These are phyloP conservation scores for Drosophila paranaensis DNA, from an alignment of 2,888 invertebrate genomes.

Conservation along the genomic window DNA sequence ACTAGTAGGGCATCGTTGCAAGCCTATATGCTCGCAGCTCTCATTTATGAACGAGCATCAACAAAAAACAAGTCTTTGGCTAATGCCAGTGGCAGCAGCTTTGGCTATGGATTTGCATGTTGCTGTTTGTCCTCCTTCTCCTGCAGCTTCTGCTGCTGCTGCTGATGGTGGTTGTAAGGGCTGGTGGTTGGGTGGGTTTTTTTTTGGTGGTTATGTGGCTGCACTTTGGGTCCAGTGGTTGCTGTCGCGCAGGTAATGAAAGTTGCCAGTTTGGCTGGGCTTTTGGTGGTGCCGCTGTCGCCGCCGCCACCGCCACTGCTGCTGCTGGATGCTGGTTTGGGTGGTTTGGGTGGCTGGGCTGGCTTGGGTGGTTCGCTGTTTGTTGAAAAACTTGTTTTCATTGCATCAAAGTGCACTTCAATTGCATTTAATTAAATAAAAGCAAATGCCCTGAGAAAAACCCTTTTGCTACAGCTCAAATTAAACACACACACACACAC, in stretches of 20 bases:
- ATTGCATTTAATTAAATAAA: constrained; percentile 73
- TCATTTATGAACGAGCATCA: not conserved
- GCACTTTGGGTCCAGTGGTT: constrained; percentile 56
- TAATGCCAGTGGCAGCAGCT: constrained; percentile 39
- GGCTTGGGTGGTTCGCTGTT: constrained; percentile 22
- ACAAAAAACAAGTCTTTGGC: constrained; percentile 17
- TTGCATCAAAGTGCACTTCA: constrained; percentile 74
- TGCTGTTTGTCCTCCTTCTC: constrained; percentile 27
- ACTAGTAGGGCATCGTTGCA: not conserved
- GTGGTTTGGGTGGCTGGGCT: not conserved
- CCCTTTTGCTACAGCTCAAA: constrained; percentile 5
- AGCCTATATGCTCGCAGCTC: not conserved
- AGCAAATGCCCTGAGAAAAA: constrained; percentile 13
- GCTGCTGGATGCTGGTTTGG: not conserved
- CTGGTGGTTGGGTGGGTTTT: constrained; percentile 15
- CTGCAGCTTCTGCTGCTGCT: constrained; percentile 17
- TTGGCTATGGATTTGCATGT: constrained; percentile 64
- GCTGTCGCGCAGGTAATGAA: constrained; percentile 56
- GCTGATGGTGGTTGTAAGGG: constrained; percentile 14
- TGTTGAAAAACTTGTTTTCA: constrained; percentile 38
- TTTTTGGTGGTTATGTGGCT: constrained; percentile 15
- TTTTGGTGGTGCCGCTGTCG: constrained; percentile 7
- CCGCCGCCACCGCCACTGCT: not conserved
- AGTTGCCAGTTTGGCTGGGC: constrained; percentile 47
- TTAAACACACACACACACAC: not conserved